phyloP scores from a whole-genome alignment of 2,113 vertebrate genomes.

The Passer montanus region DNA sequence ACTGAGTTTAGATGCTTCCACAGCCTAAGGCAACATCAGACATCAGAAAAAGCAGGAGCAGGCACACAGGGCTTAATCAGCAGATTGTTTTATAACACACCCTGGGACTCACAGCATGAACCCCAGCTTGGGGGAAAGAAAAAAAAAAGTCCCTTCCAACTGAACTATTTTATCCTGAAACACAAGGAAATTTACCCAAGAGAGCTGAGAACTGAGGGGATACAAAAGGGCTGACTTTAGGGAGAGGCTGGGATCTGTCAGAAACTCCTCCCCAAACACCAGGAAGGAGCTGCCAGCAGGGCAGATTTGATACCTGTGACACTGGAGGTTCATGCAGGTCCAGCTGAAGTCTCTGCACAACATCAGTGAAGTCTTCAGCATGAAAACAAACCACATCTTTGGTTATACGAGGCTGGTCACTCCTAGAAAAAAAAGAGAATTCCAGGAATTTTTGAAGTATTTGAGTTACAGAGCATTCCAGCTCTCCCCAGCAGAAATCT shows the following conservation, averaged over 20 bases:
- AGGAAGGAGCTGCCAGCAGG: background rate
- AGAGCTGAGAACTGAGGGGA: background rate
- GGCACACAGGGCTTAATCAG: background rate
- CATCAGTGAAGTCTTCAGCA: slow-evolving; percentile 94
- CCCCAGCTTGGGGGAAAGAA: background rate
- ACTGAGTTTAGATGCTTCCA: background rate
- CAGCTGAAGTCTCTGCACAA: slow-evolving; percentile 95
- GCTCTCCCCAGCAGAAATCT: background rate
- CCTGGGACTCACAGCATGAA: background rate
- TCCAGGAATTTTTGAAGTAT: background rate
- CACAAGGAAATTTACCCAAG: background rate
- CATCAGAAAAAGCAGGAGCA: background rate
- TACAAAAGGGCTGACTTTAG: background rate
- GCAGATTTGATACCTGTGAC: slow-evolving; percentile 85
- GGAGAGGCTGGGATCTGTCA: background rate
- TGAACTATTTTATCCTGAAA: background rate
- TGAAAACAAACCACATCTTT: slow-evolving; percentile 99
- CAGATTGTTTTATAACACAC: background rate
- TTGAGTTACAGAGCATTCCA: background rate
- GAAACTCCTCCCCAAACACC: background rate
- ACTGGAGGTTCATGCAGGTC: slow-evolving; percentile 97
- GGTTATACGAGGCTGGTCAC: slow-evolving; percentile 91
- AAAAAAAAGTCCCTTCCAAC: background rate
- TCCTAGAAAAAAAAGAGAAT: slow-evolving; percentile 73
- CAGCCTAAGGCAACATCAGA: background rate